Base-by-base conservation (phyloP, 2,113 vertebrate genomes). In the Hippocampus guttulatus region DNA sequence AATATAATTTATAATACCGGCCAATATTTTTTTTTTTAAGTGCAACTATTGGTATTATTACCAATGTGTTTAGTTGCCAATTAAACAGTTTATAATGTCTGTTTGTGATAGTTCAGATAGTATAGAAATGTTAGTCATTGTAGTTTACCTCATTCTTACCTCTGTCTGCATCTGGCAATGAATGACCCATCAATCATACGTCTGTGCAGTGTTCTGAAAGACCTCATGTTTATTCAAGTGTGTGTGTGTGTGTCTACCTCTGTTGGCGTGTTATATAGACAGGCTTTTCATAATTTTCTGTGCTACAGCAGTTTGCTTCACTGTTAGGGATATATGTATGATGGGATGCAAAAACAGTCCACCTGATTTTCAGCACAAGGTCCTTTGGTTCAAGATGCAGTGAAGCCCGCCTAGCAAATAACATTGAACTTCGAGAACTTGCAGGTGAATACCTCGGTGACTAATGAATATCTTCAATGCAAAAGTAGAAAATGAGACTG, bases 171-270 rank as follows among this genome's bases (percentile, higher is more conserved):
- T 33, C 51, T 79, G 68, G 67, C 79, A 89, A 87, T 84, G 14
- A 85, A 81, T 78, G 75, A 76, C 67, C 80, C 64, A 89, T 90
- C 86, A 70, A 54, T 89, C 85, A 83, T 49, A 67, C 69, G 63
- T 81, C 72, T 55, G 79, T 65, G 67, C 79, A 78, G 64, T 2
- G 12, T 70, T 72, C 73, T 72, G 64, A 83, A 76, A 80, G 64
- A 41, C 73, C 55, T 75, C 43, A 18, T 93, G 87, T 92, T 92
- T 92, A 85, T 80, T 87, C 90, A 92, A 90, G 91, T 90, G 87
- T 77, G 30, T 33, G 64, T 68, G 25, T 66, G 69, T 64, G 43
- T 79, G 30, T 18, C 15, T n/a, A 60, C 55, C 20, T 71, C 68
- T 74, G n/a, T 61, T 70, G 62, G 67, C 27, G 49, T 61, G 58